phyloP scores from a whole-genome alignment of 1,140 invertebrate species.

The Magallana gigas region DNA sequence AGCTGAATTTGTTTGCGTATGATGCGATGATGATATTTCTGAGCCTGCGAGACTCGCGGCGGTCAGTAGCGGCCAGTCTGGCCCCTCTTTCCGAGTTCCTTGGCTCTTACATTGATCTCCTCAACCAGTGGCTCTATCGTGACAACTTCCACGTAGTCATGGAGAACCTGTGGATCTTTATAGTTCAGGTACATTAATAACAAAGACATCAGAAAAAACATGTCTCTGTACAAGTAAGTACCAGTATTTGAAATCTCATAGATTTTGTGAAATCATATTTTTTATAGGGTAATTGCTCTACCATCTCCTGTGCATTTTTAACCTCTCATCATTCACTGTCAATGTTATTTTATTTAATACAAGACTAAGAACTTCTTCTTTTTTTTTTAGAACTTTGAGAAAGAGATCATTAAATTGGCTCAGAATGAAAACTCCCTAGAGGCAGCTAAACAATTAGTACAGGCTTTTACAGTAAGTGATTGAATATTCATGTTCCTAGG shows the following conservation, averaged over 20 bases:
- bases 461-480: constrained; percentile 67
- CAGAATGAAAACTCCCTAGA: constrained; percentile 50
- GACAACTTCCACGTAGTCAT: constrained; percentile 64
- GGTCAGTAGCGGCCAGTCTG: constrained; percentile 61
- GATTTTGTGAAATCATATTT: no score
- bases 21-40: constrained; percentile 69
- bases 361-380: no score
- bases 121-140: constrained; percentile 70
- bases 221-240: no score
- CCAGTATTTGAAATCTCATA: no score
- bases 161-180: constrained; percentile 72
- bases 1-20: constrained; percentile 74
- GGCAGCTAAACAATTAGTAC: constrained; percentile 61
- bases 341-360: no score
- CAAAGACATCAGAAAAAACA: no score
- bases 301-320: no score
- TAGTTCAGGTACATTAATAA: constrained; percentile 66
- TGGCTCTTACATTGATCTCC: constrained; percentile 64
- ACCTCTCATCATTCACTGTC: no score
- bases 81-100: constrained; percentile 71
- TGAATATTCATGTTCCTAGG: no score
- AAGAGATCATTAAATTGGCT: constrained; percentile 63
- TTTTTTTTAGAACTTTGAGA: constrained; percentile 68
- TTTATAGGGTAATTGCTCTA: no score
- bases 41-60: constrained; percentile 47